Evolutionary conservation across 1,140 invertebrate species (phyloP).

Genomic region (Bombus cullumanus): DNA sequence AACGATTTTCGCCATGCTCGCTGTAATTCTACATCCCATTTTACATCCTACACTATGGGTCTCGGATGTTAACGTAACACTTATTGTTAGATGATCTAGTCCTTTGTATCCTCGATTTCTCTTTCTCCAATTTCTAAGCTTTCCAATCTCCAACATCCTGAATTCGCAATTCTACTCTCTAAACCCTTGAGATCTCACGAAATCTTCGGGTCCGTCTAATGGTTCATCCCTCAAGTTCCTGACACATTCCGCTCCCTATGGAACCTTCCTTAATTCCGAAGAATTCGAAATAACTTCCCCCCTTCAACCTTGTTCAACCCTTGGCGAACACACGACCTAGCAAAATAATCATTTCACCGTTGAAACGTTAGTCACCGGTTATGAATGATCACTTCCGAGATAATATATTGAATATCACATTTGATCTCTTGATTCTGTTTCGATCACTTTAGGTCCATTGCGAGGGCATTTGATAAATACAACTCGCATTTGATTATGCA

Average conservation of each 20-base stretch:
- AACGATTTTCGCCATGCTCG: background rate
- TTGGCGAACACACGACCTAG: background rate
- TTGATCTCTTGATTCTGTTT: too few species aligned
- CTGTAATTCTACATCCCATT: background rate
- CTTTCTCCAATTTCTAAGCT: background rate
- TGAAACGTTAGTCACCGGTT: too few species aligned
- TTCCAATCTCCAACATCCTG: background rate
- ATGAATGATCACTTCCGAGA: too few species aligned
- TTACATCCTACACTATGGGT: background rate
- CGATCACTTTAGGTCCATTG: too few species aligned
- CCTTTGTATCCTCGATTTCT: background rate
- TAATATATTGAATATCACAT: too few species aligned
- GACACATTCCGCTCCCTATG: background rate
- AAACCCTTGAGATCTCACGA: background rate
- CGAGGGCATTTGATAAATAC: too few species aligned
- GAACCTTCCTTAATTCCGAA: background rate
- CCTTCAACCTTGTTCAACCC: background rate
- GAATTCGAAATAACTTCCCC: background rate
- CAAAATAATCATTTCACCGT: background rate
- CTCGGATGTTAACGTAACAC: too few species aligned
- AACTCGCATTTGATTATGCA: too few species aligned
- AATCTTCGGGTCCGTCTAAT: conserved; percentile 1
- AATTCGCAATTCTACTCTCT: background rate
- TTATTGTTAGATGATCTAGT: too few species aligned
- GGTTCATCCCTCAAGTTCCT: background rate